Percentiles rank a stretch among this genome's conserved stretches.
These are phyloP conservation scores for Pelochelys cantorii DNA, from an alignment of 2,797 vertebrate species.

Conservation along the genomic window DNA sequence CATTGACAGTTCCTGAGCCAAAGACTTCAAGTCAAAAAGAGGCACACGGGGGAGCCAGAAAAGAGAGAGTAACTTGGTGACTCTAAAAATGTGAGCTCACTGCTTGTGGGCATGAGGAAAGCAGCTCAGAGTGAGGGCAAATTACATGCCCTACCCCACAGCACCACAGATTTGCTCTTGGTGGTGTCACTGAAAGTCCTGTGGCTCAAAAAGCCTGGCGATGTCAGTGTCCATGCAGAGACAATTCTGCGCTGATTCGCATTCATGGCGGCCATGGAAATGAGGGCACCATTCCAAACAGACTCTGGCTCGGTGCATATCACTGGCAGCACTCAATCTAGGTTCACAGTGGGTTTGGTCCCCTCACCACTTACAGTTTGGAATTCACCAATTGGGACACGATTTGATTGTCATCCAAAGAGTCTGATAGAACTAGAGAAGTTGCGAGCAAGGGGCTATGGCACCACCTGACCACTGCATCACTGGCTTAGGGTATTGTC, in stretches of 20 bases:
- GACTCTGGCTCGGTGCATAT: background rate
- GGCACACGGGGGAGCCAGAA: background rate
- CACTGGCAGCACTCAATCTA: background rate
- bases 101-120: background rate
- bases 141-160: background rate
- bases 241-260: background rate
- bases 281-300: background rate
- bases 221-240: background rate
- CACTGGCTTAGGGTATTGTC: background rate
- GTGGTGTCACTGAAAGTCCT: background rate
- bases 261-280: background rate
- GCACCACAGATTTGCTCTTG: background rate
- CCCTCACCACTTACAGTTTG: background rate
- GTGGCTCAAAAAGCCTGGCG: background rate
- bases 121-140: background rate
- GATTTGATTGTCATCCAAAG: background rate
- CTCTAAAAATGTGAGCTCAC: background rate
- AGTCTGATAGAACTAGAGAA: background rate
- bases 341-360: background rate
- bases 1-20: background rate
- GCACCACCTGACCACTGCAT: background rate
- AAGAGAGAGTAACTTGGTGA: background rate
- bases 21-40: background rate
- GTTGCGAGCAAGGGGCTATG: background rate
- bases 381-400: background rate